Evolutionary conservation across 2,888 invertebrate genomes (phyloP).

Genomic region (Lottia scabra): DNA sequence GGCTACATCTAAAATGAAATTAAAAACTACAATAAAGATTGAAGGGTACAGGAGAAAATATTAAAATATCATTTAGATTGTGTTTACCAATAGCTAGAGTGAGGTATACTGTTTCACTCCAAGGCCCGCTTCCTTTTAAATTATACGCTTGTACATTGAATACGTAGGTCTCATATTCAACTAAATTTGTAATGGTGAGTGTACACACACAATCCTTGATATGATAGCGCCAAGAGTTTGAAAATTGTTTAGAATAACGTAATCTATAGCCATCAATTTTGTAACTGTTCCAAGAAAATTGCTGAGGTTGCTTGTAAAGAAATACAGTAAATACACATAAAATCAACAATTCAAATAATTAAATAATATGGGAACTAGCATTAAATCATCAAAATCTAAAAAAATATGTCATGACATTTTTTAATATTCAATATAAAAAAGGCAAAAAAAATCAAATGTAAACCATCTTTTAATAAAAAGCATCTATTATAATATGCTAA

Average conservation of each 20-base stretch:
- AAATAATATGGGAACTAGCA: background rate
- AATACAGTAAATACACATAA: background rate
- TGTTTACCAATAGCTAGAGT: slow-evolving; percentile 52
- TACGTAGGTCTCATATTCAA: slow-evolving; percentile 75
- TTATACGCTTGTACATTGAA: slow-evolving; percentile 94
- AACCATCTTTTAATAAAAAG: too few relatives aligned
- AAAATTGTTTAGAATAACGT: slow-evolving; percentile 25
- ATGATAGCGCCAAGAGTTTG: slow-evolving; percentile 29
- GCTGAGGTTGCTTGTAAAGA: slow-evolving; percentile 34
- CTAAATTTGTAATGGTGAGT: slow-evolving; percentile 24
- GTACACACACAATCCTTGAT: slow-evolving; percentile 13
- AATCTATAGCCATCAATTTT: slow-evolving; percentile 36
- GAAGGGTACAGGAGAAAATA: too few relatives aligned
- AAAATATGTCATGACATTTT: background rate
- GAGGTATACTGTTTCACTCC: slow-evolving; percentile 37
- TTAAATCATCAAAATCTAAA: background rate
- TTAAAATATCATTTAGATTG: too few relatives aligned
- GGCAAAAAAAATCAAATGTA: too few relatives aligned
- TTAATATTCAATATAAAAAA: background rate
- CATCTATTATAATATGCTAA: too few relatives aligned
- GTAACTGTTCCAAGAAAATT: slow-evolving; percentile 41
- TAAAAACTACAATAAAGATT: too few relatives aligned
- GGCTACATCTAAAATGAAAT: too few relatives aligned
- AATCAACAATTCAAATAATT: background rate
- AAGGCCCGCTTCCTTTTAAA: slow-evolving; percentile 87